phyloP scores from a whole-genome alignment of 2,113 vertebrate genomes.

The Tenrec ecaudatus region DNA sequence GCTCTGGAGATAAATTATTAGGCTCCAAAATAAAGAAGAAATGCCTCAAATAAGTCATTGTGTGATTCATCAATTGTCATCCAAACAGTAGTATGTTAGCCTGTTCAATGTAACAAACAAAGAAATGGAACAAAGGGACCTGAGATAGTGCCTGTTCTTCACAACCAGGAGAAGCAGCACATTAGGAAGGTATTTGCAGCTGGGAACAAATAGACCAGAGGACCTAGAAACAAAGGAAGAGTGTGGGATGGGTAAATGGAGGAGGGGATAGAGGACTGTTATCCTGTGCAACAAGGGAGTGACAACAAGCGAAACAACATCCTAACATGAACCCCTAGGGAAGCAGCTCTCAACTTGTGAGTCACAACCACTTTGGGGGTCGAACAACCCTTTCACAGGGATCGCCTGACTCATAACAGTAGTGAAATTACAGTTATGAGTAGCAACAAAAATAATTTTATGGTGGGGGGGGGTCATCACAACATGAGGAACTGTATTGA shows the following conservation, averaged over 20 bases:
- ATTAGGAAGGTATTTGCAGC: rapidly evolving
- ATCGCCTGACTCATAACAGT: too few species aligned
- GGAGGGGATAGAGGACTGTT: neutral
- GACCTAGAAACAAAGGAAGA: too few species aligned
- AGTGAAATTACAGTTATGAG: too few species aligned
- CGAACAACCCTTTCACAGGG: too few species aligned
- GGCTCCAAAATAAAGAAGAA: neutral
- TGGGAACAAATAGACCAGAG: neutral
- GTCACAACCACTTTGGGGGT: too few species aligned
- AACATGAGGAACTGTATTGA: too few species aligned
- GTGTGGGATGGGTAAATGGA: neutral
- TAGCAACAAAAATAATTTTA: too few species aligned
- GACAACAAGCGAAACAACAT: neutral
- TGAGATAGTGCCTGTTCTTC: neutral
- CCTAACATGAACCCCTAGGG: neutral
- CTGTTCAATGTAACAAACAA: neutral
- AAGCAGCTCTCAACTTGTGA: too few species aligned
- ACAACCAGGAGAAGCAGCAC: neutral
- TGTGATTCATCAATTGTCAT: rapidly evolving
- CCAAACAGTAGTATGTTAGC: too few species aligned
- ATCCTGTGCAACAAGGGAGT: neutral
- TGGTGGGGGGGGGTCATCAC: too few species aligned
- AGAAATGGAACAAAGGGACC: neutral
- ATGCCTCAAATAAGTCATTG: neutral
- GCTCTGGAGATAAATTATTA: too few species aligned